phyloP scores from a whole-genome alignment of 2,888 invertebrate genomes.

The Yponomeuta plumbellus region DNA sequence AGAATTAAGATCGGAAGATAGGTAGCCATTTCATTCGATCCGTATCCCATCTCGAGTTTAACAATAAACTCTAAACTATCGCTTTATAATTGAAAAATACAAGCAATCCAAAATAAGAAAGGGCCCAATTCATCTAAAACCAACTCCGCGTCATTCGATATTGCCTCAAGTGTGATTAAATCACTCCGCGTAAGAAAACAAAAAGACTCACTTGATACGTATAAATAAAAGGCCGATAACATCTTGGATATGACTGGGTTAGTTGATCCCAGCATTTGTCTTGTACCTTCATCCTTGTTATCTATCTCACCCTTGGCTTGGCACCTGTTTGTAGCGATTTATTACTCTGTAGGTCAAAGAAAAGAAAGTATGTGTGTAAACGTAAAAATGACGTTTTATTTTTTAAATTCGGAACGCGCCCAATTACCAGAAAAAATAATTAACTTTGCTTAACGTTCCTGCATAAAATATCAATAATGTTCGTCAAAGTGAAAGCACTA shows the following conservation, averaged over 20 bases:
- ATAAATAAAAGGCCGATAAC: constrained; percentile 16
- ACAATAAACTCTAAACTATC: not conserved
- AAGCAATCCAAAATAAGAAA: not conserved
- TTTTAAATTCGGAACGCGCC: not conserved
- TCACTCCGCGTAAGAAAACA: not conserved
- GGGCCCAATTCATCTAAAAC: constrained; percentile 12
- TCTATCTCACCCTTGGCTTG: not conserved
- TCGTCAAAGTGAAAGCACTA: not conserved
- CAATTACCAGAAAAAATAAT: not conserved
- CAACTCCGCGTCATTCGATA: constrained; percentile 13
- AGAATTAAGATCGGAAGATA: not conserved
- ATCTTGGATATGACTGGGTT: constrained; percentile 12
- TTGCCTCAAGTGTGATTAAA: constrained; percentile 10
- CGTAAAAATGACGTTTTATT: not conserved
- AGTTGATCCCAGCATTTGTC: constrained; percentile 18
- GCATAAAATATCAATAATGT: not conserved
- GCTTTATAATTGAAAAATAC: constrained; percentile 1
- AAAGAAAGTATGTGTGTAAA: not conserved
- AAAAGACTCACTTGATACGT: not conserved
- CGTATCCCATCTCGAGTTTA: not conserved
- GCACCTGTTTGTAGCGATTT: not conserved
- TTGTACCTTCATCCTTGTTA: constrained; percentile 9
- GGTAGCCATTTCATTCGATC: not conserved
- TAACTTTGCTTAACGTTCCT: not conserved
- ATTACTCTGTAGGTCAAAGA: not conserved